Base-by-base conservation (phyloP, 2,888 invertebrate genomes). In the Hipparchia semele region DNA sequence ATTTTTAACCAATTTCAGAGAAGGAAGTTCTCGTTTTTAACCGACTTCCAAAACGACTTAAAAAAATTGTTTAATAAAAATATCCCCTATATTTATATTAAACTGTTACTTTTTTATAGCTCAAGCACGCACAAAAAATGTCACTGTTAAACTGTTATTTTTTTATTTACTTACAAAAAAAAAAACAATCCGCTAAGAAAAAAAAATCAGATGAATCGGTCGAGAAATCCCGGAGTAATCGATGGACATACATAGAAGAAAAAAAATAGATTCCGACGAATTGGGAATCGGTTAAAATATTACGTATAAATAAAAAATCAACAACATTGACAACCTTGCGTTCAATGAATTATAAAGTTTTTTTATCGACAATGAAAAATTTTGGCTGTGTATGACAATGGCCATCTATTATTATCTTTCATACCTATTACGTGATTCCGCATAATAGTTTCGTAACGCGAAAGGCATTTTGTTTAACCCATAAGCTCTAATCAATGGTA, bases 401-500 rank as follows among this genome's bases (percentile, higher is more conserved):
- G 56, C 9, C 56, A 39, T 56, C 67, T 45, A 65, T 68, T 70
- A 72, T 53, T 56, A 12, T 13, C 65, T 66, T 51, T 33, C 70
- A 53, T 64, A 23, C 39, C 2, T 39, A 53, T 75, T 75, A 75
- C 74, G 70, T 68, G 69, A 61, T 71, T 61, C n/a, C 64, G 33
- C 65, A 70, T 68, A 65, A 68, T 65, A 70, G 60, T 64, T 65
- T 71, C 66, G 64, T 75, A 74, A 65, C 54, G 60, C 54, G 73
- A 72, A 72, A 75, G 75, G 76, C 70, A 72, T 79, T 81, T 78
- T 73, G 78, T 80, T 83, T 82, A 81, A 78, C 75, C 78, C 75
- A 49, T 75, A 73, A 75, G 80, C 73, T 81, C 81, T 82, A 80
- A 84, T 82, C 77, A 80, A 72, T 78, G 68, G 67, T 78, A 87